Percentiles rank a stretch among this genome's conserved stretches.
phyloP scores from a whole-genome alignment of 2,113 vertebrate species.

The Ancistrus triradiatus region DNA sequence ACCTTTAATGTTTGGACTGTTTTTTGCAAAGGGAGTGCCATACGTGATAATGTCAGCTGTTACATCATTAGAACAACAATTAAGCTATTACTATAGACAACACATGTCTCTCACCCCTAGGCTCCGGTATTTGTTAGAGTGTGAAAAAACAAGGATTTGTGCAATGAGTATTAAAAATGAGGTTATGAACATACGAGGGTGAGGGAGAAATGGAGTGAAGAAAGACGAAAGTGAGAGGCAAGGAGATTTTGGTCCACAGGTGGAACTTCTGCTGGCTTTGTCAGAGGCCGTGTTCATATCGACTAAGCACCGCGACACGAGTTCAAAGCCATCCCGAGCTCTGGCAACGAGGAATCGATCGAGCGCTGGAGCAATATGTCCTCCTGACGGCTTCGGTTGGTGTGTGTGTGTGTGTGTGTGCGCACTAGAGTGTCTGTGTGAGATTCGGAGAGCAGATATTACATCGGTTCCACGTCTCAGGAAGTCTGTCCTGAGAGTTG shows the following conservation, averaged over 20 bases:
- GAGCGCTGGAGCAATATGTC: constrained; percentile 47
- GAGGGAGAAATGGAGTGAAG: neutral
- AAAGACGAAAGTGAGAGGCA: neutral
- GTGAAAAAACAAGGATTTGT: too few species aligned
- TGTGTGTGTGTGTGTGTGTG: too few species aligned
- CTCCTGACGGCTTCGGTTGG: constrained; percentile 15
- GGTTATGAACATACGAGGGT: too few species aligned
- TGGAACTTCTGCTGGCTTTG: neutral
- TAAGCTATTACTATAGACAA: too few species aligned
- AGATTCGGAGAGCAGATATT: neutral
- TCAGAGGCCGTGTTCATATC: constrained; percentile 40
- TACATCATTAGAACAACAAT: too few species aligned
- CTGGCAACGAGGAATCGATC: constrained; percentile 55
- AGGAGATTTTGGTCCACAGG: neutral
- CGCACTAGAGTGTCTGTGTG: constrained; percentile 15
- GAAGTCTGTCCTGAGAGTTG: constrained; percentile 35
- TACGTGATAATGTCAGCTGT: too few species aligned
- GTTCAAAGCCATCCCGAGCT: constrained; percentile 45
- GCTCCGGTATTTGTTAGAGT: too few species aligned
- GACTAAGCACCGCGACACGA: constrained; percentile 49
- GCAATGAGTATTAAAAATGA: too few species aligned
- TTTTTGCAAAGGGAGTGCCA: too few species aligned
- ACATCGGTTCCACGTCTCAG: constrained; percentile 35
- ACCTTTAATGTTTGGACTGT: too few species aligned
- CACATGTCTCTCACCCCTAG: too few species aligned